A percentile compares a stretch with the other conserved stretches of the same genome.
phyloP scores from a whole-genome alignment of 2,888 invertebrate genomes.

The Tenthredo amoena region DNA sequence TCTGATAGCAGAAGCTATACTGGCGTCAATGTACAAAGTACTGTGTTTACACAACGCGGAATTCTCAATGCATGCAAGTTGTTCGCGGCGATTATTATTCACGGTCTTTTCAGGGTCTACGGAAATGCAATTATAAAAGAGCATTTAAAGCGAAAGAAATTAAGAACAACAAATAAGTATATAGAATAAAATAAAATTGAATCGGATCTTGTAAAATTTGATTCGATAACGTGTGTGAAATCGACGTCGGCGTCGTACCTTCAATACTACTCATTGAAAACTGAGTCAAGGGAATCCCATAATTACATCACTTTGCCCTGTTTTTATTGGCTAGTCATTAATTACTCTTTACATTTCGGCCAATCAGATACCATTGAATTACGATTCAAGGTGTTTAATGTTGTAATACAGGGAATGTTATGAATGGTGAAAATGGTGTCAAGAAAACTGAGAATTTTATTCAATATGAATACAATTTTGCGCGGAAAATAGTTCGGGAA shows the following conservation, averaged over 20 bases:
- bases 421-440: not conserved
- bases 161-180: not conserved
- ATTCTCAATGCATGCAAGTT: not conserved
- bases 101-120: not conserved
- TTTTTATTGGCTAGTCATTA: not conserved
- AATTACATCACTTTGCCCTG: not conserved
- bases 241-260: not conserved
- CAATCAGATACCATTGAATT: slow-evolving; percentile 21
- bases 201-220: not conserved
- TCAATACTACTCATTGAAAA: slow-evolving; percentile 9
- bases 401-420: not conserved
- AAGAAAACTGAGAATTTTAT: not conserved
- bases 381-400: not conserved
- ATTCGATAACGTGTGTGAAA: not conserved
- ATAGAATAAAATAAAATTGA: not conserved
- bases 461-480: not conserved
- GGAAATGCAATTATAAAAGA: not conserved
- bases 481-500: not conserved
- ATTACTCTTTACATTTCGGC: slow-evolving; percentile 3
- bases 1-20: not conserved
- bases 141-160: not conserved
- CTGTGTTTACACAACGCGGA: not conserved
- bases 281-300: slow-evolving; percentile 36
- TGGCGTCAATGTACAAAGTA: not conserved
- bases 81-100: not conserved